Percentiles rank a stretch among this genome's conserved stretches.
Conservation (phyloP, 2,113 vertebrate genomes). For the Garra rufa region DNA sequence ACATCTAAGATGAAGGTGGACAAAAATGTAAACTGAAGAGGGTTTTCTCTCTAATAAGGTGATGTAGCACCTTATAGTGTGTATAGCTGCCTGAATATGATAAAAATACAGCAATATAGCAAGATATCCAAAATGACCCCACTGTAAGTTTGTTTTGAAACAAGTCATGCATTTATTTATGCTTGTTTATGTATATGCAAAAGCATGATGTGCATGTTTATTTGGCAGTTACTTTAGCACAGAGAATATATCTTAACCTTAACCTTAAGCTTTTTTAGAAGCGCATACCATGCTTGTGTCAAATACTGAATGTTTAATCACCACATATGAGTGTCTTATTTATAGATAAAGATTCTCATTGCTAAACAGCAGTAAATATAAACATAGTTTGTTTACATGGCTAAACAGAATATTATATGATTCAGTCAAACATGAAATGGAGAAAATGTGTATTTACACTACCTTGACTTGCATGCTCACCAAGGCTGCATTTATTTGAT, state of each 20-base stretch:
- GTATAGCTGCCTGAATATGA: background rate
- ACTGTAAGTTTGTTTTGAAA: background rate
- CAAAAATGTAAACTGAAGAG: background rate
- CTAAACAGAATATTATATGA: background rate
- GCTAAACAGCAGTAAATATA: background rate
- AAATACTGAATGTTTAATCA: background rate
- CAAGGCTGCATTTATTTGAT: no score
- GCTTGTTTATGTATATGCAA: background rate
- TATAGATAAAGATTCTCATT: background rate
- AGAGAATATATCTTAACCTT: background rate
- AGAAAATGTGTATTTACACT: background rate
- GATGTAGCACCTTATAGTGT: background rate
- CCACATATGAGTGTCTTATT: background rate
- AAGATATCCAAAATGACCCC: background rate
- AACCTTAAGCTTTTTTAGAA: background rate
- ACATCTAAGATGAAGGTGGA: background rate
- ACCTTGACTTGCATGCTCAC: no score
- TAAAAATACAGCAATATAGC: no score
- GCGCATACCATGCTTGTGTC: background rate
- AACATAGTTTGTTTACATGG: background rate
- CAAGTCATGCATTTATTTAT: background rate
- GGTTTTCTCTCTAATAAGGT: background rate
- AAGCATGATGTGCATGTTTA: background rate
- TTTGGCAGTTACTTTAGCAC: background rate
- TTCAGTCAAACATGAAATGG: background rate